Base-by-base conservation (phyloP, 2,888 invertebrate genomes). In the Melitaea athalia region DNA sequence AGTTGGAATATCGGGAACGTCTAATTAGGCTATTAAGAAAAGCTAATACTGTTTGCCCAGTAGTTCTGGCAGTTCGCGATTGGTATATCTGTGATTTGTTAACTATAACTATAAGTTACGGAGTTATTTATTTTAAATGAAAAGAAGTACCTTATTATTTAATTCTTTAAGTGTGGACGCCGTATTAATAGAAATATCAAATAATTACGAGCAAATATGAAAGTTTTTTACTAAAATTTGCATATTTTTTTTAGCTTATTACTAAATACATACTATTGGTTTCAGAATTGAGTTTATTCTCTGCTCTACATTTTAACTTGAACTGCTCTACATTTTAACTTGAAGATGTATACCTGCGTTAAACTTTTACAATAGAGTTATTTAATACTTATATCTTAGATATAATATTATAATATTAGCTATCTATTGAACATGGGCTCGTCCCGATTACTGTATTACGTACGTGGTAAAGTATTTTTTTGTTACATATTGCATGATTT, bases 21-120 rank as follows among this genome's bases (percentile, higher is more conserved):
- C 66, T 60, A n/a, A 50, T 66, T 65, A 50, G 47, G 45, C 65
- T 71, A 62, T 53, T 63, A 24, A 47, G 52, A 64, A 17, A 61
- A 52, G 67, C 50, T 45, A 17, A 64, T 55, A 38, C 47, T 52
- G 50, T 60, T 15, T 24, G 62, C 55, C 53, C 69, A 67, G 64
- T 73, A 64, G 68, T 57, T 59, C 70, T 73, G 85, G 83, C 84
- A 86, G 87, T 86, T 89, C 79, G 84, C 75, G 80, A 86, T 81
- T 80, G 86, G 81, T 88, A 90, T 90, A 90, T 90, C 91, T 92
- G 92, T 92, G 92, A 92, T 92, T 91, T 81, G 86, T 87, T 89
- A 85, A 81, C 81, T 83, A 78, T 89, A 85, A 81, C 81, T 83
- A 78, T 90, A 89, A 88, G 87, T 81, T 74, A 77, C 79, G 80